These are phyloP conservation scores for Zele albiditarsus DNA, from an alignment of 2,888 invertebrate species.

Conservation along the genomic window DNA sequence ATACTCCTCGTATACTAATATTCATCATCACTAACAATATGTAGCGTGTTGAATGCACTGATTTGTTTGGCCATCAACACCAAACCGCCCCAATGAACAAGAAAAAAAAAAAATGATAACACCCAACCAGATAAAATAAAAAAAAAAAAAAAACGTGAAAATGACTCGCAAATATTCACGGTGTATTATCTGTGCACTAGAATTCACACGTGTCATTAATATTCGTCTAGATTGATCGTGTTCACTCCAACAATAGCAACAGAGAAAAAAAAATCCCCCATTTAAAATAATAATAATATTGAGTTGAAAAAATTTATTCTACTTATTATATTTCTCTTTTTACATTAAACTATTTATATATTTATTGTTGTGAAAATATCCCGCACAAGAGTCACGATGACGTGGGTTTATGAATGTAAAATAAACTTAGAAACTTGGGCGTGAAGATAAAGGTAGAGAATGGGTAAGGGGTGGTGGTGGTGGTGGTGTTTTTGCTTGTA, in stretches of 20 bases:
- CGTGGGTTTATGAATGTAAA: slow-evolving; percentile 58
- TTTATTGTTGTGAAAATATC: slow-evolving; percentile 58
- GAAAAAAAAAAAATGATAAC: neutral
- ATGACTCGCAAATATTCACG: slow-evolving; percentile 13
- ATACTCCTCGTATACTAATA: neutral
- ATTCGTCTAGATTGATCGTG: neutral
- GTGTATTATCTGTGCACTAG: slow-evolving; percentile 5
- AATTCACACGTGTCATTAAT: slow-evolving; percentile 9
- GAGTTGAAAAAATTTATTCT: no score
- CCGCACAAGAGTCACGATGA: slow-evolving; percentile 53
- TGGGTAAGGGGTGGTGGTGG: no score
- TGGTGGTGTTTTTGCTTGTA: neutral
- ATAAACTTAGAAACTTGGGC: slow-evolving; percentile 55
- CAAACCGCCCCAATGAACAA: neutral
- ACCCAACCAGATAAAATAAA: neutral
- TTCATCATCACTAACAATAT: slow-evolving; percentile 12
- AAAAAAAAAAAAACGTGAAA: neutral
- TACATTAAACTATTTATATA: slow-evolving; percentile 29
- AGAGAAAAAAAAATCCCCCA: neutral
- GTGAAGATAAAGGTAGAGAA: slow-evolving; percentile 26
- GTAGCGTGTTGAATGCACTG: neutral
- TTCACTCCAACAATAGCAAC: neutral
- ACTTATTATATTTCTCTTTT: no score
- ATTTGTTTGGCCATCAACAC: slow-evolving; percentile 12
- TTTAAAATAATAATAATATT: neutral